Percentiles rank a stretch among this genome's conserved stretches.
These are phyloP conservation scores for Hirtodrosophila alboralis DNA, from an alignment of 2,888 invertebrate species.

Conservation along the genomic window DNA sequence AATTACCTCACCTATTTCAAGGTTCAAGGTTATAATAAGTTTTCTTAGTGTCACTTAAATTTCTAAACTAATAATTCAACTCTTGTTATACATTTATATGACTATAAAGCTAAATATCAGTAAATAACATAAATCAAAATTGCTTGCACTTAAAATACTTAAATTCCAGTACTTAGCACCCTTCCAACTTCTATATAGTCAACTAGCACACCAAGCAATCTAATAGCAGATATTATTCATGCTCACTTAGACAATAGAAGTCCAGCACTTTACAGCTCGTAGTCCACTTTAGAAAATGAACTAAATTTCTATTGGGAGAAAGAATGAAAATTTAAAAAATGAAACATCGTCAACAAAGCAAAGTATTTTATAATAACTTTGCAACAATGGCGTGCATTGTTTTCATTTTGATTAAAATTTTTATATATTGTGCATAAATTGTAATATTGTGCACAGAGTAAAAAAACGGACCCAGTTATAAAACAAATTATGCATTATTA, in stretches of 20 bases:
- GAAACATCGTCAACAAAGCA: conserved; percentile 43
- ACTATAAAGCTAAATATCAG: no score
- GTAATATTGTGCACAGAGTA: conserved; percentile 51
- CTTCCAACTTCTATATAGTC: background rate
- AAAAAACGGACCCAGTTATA: conserved; percentile 60
- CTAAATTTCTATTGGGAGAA: conserved; percentile 16
- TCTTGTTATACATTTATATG: no score
- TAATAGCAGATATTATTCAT: conserved; percentile 30
- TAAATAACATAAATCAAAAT: no score
- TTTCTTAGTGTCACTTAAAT: no score
- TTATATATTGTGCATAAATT: conserved; percentile 66
- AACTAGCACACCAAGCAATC: conserved; percentile 1
- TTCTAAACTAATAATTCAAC: no score
- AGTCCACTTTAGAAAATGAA: conserved; percentile 63
- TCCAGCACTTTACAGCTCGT: conserved; percentile 23
- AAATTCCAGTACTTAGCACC: background rate
- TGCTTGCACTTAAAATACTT: no score
- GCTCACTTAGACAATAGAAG: conserved; percentile 53
- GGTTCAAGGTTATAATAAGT: no score
- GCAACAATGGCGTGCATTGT: conserved; percentile 69
- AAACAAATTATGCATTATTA: conserved; percentile 79
- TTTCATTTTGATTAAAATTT: conserved; percentile 72
- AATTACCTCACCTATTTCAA: no score
- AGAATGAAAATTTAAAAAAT: no score
- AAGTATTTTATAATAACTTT: conserved; percentile 65